Conservation (phyloP, 2,113 vertebrate genomes). For the Pheucticus melanocephalus region DNA sequence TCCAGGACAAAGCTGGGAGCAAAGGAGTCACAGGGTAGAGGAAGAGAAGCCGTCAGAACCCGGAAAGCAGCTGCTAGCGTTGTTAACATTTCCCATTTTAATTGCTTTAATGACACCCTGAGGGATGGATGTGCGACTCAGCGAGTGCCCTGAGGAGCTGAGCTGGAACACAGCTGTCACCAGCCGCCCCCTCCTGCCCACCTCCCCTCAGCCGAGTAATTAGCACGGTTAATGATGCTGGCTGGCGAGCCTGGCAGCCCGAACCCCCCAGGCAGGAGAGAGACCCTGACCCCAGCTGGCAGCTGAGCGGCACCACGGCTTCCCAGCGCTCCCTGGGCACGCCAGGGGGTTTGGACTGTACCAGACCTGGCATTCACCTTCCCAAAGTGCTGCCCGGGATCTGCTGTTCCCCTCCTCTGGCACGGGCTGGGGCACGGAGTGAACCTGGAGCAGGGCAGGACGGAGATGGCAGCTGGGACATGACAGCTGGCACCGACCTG, state of each 20-base stretch:
- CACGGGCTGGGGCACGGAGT: neutral
- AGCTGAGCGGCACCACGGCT: neutral
- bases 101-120: conserved; percentile 43
- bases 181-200: neutral
- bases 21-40: neutral
- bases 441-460: neutral
- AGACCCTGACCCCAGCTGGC: neutral
- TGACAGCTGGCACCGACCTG: neutral
- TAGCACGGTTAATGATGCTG: neutral
- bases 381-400: neutral
- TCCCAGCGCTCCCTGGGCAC: neutral
- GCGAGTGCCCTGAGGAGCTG: neutral
- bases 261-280: neutral
- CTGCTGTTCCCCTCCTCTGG: neutral
- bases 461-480: neutral
- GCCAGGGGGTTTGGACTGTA: neutral
- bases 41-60: neutral
- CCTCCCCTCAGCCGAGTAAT: conserved; percentile 24
- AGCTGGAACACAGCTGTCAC: conserved; percentile 26
- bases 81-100: conserved; percentile 45
- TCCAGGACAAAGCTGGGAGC: neutral
- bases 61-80: neutral
- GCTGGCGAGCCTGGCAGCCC: neutral
- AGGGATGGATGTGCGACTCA: neutral
- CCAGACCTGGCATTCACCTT: neutral